Percentiles rank a stretch among this genome's conserved stretches.
Evolutionary conservation across 35 echinoderm and acorn worm species (phyloP).

Genomic region (Holothuria glaberrima): DNA sequence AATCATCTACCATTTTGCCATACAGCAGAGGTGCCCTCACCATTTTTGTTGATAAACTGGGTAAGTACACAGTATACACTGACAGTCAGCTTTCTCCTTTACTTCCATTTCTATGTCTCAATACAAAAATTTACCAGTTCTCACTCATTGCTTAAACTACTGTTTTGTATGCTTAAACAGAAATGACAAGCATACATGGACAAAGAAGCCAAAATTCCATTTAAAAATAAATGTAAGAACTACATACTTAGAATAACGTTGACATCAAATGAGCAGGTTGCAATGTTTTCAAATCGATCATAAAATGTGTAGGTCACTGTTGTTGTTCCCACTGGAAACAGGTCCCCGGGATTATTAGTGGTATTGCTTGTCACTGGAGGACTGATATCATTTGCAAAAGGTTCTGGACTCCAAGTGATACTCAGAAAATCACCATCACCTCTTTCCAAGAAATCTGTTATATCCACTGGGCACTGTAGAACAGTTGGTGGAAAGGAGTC

Average conservation of each 20-base stretch:
- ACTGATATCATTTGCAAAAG: constrained; percentile 23
- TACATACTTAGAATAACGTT: constrained; percentile 17
- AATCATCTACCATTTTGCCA: too few species aligned
- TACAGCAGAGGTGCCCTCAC: too few species aligned
- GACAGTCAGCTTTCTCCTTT: too few species aligned
- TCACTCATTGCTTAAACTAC: too few species aligned
- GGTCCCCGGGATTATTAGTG: neutral
- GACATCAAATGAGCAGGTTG: constrained; percentile 10
- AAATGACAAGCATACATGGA: too few species aligned
- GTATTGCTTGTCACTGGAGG: neutral
- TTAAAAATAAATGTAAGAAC: neutral
- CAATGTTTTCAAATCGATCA: constrained; percentile 5
- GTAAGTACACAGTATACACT: too few species aligned
- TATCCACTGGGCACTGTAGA: neutral
- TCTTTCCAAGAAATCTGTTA: neutral
- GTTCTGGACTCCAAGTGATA: neutral
- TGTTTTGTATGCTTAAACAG: too few species aligned
- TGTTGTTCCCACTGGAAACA: neutral
- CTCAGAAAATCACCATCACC: neutral
- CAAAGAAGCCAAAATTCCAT: too few species aligned
- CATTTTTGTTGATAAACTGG: too few species aligned
- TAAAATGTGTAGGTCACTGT: constrained; percentile 23
- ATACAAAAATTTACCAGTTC: too few species aligned
- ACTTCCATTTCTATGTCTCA: too few species aligned
- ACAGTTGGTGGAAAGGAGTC: neutral